phyloP scores from a whole-genome alignment of 2,797 vertebrate genomes.

The Gallinago nigripennis region DNA sequence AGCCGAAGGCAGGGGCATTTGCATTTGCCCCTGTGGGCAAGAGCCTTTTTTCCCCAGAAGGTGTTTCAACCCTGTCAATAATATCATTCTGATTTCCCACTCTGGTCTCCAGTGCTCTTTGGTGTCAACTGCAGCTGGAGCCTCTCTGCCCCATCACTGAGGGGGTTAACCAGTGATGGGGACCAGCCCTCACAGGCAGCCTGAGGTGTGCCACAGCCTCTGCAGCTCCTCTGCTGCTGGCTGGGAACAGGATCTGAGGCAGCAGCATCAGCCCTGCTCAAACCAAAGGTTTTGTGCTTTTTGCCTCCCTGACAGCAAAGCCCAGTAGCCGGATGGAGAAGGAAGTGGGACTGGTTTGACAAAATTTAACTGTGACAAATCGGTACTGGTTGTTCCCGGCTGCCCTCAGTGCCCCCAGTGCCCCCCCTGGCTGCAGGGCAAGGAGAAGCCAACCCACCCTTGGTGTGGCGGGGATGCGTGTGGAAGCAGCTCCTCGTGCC shows the following conservation, averaged over 20 bases:
- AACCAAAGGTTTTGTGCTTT: not conserved
- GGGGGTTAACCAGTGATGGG: not conserved
- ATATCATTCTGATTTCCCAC: not conserved
- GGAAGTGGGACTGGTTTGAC: not conserved
- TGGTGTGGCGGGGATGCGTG: fast-evolving
- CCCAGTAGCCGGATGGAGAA: not conserved
- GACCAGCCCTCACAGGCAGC: not conserved
- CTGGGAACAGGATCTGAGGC: not conserved
- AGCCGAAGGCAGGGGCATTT: not conserved
- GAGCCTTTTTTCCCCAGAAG: not conserved
- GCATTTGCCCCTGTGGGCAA: not conserved
- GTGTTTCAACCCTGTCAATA: not conserved
- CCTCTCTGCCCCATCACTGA: not conserved
- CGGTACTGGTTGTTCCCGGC: not conserved
- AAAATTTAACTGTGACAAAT: not conserved
- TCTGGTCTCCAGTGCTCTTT: not conserved
- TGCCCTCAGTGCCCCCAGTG: not conserved
- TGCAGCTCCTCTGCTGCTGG: not conserved
- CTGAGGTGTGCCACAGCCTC: not conserved
- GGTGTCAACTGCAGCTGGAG: not conserved
- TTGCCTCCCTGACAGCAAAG: not conserved
- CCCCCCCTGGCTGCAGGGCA: not conserved
- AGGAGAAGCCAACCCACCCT: not conserved
- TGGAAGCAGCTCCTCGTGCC: not conserved
- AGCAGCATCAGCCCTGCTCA: not conserved